phyloP scores from a whole-genome alignment of 2,797 vertebrate genomes.

The Rhynchotus rufescens region DNA sequence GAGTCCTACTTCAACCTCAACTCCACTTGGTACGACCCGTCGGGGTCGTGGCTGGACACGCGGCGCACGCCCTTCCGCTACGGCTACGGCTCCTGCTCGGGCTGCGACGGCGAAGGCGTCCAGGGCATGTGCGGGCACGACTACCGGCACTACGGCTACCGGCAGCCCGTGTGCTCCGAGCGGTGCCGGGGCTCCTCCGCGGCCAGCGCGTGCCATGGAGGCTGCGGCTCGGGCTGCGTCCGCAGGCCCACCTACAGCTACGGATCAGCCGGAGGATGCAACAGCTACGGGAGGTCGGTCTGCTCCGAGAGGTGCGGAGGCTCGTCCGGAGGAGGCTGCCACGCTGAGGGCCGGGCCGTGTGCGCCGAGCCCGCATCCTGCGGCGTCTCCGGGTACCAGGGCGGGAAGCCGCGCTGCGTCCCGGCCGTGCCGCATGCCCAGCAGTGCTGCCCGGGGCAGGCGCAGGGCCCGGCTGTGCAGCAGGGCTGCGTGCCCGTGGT shows the following conservation, averaged over 20 bases:
- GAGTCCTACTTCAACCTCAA: slow-evolving; percentile 74
- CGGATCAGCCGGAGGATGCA: background rate
- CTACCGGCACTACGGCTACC: slow-evolving; percentile 47
- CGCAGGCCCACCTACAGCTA: background rate
- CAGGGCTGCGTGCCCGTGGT: background rate
- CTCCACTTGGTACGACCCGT: slow-evolving; percentile 68
- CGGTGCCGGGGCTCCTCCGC: background rate
- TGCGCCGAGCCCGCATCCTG: background rate
- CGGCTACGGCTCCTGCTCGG: background rate
- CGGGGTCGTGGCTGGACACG: slow-evolving; percentile 66
- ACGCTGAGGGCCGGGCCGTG: background rate
- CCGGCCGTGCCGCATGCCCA: accelerated
- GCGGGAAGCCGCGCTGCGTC: background rate
- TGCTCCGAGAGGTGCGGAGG: background rate
- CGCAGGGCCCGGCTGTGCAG: background rate
- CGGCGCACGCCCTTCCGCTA: slow-evolving; percentile 64
- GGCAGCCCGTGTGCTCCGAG: slow-evolving; percentile 31
- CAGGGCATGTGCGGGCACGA: slow-evolving; percentile 66
- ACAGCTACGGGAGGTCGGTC: background rate
- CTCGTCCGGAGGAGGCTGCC: background rate
- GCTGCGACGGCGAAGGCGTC: background rate
- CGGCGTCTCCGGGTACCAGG: background rate
- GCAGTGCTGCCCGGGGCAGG: background rate
- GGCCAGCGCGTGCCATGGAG: accelerated
- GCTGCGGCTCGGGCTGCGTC: background rate